Conservation (phyloP, 2,888 invertebrate species). For the Crematogaster levior region DNA sequence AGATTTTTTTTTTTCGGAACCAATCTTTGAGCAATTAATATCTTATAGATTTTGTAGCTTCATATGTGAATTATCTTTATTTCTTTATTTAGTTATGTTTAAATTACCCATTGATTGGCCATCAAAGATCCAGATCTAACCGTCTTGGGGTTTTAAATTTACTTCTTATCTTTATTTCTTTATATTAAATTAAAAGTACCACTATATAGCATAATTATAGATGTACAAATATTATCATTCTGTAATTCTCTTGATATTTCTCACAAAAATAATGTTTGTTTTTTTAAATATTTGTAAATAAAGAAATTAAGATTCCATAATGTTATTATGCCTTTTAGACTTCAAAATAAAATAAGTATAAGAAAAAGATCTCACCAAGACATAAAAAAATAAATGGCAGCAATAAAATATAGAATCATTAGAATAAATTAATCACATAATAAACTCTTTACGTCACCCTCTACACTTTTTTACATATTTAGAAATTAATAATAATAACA, state of each 20-base stretch:
- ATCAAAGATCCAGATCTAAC: too few relatives aligned
- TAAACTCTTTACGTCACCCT: background rate
- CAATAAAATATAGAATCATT: slow-evolving; percentile 50
- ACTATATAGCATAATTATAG: background rate
- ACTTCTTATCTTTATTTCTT: too few relatives aligned
- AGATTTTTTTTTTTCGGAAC: background rate
- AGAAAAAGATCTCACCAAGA: slow-evolving; percentile 58
- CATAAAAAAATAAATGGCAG: slow-evolving; percentile 53
- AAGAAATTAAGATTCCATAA: background rate
- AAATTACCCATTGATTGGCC: too few relatives aligned
- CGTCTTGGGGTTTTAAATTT: too few relatives aligned
- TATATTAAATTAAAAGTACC: background rate
- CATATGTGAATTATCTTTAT: background rate
- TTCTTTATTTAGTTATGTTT: too few relatives aligned
- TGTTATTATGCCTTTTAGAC: background rate
- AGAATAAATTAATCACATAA: slow-evolving; percentile 19
- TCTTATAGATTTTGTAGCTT: background rate
- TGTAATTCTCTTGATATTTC: background rate
- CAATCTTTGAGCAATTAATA: background rate
- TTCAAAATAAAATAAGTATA: slow-evolving; percentile 17
- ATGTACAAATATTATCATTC: background rate
- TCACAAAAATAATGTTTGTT: slow-evolving; percentile 34
- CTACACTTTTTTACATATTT: slow-evolving; percentile 1
- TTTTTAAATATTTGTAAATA: background rate
- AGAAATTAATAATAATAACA: slow-evolving; percentile 34